phyloP scores from a whole-genome alignment of 2,113 vertebrate species.

The Callospermophilus lateralis region DNA sequence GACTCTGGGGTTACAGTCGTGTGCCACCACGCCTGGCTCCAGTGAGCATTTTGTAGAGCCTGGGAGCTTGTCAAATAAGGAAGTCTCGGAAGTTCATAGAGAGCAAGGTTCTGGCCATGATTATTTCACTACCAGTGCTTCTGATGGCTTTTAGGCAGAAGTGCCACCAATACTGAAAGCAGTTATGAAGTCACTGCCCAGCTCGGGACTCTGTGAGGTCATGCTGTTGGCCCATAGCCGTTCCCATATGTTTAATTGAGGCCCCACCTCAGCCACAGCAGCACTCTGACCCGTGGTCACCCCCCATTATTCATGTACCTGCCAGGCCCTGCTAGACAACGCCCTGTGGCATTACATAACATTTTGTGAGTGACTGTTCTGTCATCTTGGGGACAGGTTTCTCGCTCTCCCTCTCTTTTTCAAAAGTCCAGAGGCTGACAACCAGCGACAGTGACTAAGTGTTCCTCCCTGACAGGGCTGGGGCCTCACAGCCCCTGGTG shows the following conservation, averaged over 20 bases:
- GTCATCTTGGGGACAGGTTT: slow-evolving; percentile 39
- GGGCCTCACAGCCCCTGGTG: neutral
- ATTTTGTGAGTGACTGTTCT: slow-evolving; percentile 9
- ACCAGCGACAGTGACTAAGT: neutral
- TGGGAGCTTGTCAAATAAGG: neutral
- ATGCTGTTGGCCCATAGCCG: neutral
- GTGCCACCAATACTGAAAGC: rapidly evolving
- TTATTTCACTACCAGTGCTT: rapidly evolving
- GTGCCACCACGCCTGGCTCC: too few relatives aligned
- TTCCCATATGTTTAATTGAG: neutral
- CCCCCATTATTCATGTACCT: neutral
- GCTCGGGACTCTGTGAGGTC: neutral
- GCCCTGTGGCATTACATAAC: neutral
- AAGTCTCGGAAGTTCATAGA: neutral
- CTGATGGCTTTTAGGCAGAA: neutral
- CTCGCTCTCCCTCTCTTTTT: neutral
- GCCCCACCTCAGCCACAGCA: neutral
- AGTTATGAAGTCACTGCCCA: neutral
- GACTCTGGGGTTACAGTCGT: too few relatives aligned
- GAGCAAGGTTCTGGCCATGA: neutral
- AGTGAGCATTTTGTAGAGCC: neutral
- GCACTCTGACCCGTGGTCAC: neutral
- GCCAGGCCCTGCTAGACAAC: neutral
- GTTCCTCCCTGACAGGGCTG: neutral
- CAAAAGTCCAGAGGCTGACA: slow-evolving; percentile 35